Conservation (phyloP, 1,140 invertebrate genomes). For the Euborellia annulipes region DNA sequence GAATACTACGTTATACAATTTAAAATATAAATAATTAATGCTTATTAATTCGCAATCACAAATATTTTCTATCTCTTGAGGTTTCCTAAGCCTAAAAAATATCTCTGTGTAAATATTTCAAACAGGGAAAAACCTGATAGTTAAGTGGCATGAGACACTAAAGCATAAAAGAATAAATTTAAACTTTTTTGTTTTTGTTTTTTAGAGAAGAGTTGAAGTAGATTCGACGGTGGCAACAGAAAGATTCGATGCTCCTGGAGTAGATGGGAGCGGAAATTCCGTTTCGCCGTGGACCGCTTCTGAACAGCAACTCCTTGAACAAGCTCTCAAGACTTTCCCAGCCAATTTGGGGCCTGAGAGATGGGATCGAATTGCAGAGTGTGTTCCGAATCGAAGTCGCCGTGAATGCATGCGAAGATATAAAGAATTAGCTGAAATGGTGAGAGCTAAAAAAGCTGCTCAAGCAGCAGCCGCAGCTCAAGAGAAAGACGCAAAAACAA, state of each 20-base stretch:
- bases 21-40: too few relatives aligned
- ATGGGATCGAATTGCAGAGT: constrained; percentile 89
- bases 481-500: not conserved
- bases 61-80: too few relatives aligned
- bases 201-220: constrained; percentile 11
- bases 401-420: constrained; percentile 95
- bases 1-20: too few relatives aligned
- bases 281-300: constrained; percentile 67
- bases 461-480: constrained; percentile 32
- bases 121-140: too few relatives aligned
- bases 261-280: not conserved
- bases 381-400: constrained; percentile 78
- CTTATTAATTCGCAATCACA: too few relatives aligned
- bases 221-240: constrained; percentile 22
- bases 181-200: too few relatives aligned
- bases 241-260: constrained; percentile 21
- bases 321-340: constrained; percentile 90
- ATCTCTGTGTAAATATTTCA: too few relatives aligned
- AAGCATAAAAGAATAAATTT: too few relatives aligned
- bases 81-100: too few relatives aligned
- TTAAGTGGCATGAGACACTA: too few relatives aligned
- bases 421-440: constrained; percentile 87
- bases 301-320: constrained; percentile 88
- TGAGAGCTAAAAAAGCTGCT: constrained; percentile 83
- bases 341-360: constrained; percentile 58